A percentile compares a stretch with the other conserved stretches of the same genome.
Conservation (phyloP, 2,797 vertebrate genomes). For the Tokudaia muenninki region DNA sequence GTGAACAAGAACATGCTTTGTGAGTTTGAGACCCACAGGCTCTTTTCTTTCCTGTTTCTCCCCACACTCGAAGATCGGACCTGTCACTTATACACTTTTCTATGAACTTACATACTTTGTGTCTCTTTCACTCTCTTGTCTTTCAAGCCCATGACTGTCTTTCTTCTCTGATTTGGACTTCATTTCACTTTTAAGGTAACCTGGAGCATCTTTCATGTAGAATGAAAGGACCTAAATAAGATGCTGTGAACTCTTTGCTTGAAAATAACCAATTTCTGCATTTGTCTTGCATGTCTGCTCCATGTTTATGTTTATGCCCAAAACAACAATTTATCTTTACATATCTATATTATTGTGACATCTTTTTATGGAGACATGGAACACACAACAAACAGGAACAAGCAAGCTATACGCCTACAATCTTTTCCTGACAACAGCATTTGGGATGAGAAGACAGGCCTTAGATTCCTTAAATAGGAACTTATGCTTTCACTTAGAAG, state of each 20-base stretch:
- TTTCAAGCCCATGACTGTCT: background rate
- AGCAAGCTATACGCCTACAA: background rate
- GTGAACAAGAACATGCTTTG: constrained; percentile 58
- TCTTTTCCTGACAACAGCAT: background rate
- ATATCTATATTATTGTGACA: background rate
- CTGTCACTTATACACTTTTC: background rate
- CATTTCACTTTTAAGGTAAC: background rate
- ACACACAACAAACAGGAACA: background rate
- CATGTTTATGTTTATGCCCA: background rate
- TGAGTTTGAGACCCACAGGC: constrained; percentile 8
- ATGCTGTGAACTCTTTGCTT: background rate
- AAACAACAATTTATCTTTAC: background rate
- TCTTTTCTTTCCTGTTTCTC: background rate
- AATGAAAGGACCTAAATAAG: background rate
- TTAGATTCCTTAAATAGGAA: background rate
- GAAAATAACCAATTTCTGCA: background rate
- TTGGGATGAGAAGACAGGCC: background rate
- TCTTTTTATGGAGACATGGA: constrained; percentile 40
- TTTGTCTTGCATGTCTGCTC: background rate
- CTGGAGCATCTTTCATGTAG: background rate
- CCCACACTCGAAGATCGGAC: background rate
- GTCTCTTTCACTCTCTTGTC: background rate
- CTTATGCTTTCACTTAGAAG: background rate
- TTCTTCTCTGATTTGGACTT: background rate
- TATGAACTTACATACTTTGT: background rate